A percentile compares a stretch with the other conserved stretches of the same genome.
Evolutionary conservation across 2,888 invertebrate genomes (phyloP).

Genomic region (Pollenia amentaria): DNA sequence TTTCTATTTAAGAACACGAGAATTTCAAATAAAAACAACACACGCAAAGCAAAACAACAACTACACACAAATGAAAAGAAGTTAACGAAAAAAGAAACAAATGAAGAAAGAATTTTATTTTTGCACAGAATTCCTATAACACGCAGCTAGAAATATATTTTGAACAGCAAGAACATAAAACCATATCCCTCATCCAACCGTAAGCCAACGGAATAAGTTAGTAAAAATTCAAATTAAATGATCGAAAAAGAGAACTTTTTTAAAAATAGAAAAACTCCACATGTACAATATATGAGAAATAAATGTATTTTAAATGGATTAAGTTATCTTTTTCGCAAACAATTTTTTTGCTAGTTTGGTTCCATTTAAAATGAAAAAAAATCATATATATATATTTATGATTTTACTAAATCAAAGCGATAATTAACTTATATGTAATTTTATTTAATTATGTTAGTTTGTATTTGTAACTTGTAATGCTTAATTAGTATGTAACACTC

Average conservation of each 20-base stretch:
- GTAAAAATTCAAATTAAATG: constrained; percentile 12
- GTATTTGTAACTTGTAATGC: constrained; percentile 69
- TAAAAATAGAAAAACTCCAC: constrained; percentile 11
- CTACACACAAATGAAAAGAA: constrained; percentile 21
- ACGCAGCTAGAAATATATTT: constrained; percentile 57
- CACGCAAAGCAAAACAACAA: constrained; percentile 31
- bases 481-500: constrained; percentile 70
- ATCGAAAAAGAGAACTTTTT: not conserved
- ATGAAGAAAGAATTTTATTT: constrained; percentile 30
- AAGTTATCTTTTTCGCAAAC: constrained; percentile 15
- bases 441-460: constrained; percentile 72
- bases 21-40: constrained; percentile 54
- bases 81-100: constrained; percentile 3
- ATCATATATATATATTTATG: constrained; percentile 47
- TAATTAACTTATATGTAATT: constrained; percentile 66
- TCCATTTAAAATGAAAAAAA: constrained; percentile 9
- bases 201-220: constrained; percentile 6
- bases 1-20: constrained; percentile 46
- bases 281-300: constrained; percentile 16
- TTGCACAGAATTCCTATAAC: constrained; percentile 47
- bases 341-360: constrained; percentile 7
- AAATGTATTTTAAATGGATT: constrained; percentile 29
- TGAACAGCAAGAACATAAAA: constrained; percentile 17
- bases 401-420: constrained; percentile 61
- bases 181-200: not conserved